Conservation (phyloP, 1,140 invertebrate species). For the Drosophila bocki region DNA sequence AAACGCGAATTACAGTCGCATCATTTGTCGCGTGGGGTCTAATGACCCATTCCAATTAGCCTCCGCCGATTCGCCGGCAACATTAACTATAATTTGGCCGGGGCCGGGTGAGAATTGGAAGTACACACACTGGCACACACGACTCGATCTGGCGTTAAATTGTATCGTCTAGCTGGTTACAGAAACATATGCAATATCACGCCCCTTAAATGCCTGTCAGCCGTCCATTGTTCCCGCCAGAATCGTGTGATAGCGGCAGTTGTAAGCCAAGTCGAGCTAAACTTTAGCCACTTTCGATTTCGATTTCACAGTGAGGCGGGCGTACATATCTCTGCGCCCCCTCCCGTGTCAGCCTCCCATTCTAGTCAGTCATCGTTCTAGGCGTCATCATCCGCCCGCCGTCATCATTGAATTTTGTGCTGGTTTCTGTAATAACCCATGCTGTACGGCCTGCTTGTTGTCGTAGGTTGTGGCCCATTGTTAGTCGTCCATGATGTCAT, state of each 20-base stretch:
- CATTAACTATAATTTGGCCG: constrained; percentile 46
- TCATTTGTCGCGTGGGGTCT: constrained; percentile 35
- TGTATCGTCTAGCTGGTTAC: constrained; percentile 63
- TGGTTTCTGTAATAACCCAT: constrained; percentile 38
- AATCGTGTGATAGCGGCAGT: constrained; percentile 31
- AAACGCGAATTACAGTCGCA: constrained; percentile 1
- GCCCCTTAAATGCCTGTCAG: constrained; percentile 60
- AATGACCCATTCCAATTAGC: constrained; percentile 48
- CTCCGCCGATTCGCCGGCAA: background rate
- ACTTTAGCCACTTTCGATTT: constrained; percentile 71
- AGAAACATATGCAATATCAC: constrained; percentile 52
- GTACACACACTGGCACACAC: constrained; percentile 18
- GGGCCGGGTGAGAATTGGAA: constrained; percentile 59
- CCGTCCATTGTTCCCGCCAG: constrained; percentile 57
- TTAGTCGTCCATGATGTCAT: constrained; percentile 61
- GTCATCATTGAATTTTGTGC: constrained; percentile 48
- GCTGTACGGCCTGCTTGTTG: constrained; percentile 49
- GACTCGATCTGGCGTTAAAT: constrained; percentile 66
- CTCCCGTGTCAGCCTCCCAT: constrained; percentile 9
- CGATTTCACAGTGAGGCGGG: constrained; percentile 52
- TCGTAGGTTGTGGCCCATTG: constrained; percentile 69
- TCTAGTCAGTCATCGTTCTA: constrained; percentile 32
- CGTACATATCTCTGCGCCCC: constrained; percentile 20
- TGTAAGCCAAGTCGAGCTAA: constrained; percentile 37
- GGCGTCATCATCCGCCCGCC: constrained; percentile 22